phyloP scores from a whole-genome alignment of 64 coral and sea anemone genomes.

The Stylophora pistillata region DNA sequence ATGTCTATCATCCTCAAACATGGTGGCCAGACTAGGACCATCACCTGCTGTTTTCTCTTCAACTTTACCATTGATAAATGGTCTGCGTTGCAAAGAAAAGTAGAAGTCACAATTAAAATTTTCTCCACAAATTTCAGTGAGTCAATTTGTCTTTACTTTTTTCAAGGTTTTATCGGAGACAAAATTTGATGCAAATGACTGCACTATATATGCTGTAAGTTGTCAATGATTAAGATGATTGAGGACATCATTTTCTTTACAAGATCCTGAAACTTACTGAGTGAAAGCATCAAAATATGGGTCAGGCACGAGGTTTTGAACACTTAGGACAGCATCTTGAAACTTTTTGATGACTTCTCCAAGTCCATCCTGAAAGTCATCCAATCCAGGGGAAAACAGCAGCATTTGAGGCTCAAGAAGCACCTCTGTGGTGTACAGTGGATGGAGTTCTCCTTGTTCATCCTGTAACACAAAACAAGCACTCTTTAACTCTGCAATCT shows the following conservation, averaged over 20 bases:
- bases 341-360: slow-evolving; percentile 96
- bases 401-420: slow-evolving; percentile 82
- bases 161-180: too few relatives aligned
- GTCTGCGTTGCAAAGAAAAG: slow-evolving; percentile 37
- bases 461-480: slow-evolving; percentile 27
- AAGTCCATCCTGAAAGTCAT: slow-evolving; percentile 96
- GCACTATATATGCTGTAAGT: not conserved
- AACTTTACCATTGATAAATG: slow-evolving; percentile 94
- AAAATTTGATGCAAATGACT: not conserved
- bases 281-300: slow-evolving; percentile 96
- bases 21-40: slow-evolving; percentile 91
- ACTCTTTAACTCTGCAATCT: not conserved
- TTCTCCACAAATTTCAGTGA: not conserved
- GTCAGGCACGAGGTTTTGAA: slow-evolving; percentile 92
- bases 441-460: slow-evolving; percentile 73
- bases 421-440: slow-evolving; percentile 90
- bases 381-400: slow-evolving; percentile 85
- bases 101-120: not conserved
- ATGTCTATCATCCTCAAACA: slow-evolving; percentile 99
- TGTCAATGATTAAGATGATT: too few relatives aligned
- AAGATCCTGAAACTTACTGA: too few relatives aligned
- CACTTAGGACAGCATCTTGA: slow-evolving; percentile 96
- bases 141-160: too few relatives aligned
- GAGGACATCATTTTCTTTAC: too few relatives aligned
- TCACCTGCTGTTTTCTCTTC: slow-evolving; percentile 98